phyloP scores from a whole-genome alignment of 2,888 invertebrate species.

The Drosophila quasianomalipes region DNA sequence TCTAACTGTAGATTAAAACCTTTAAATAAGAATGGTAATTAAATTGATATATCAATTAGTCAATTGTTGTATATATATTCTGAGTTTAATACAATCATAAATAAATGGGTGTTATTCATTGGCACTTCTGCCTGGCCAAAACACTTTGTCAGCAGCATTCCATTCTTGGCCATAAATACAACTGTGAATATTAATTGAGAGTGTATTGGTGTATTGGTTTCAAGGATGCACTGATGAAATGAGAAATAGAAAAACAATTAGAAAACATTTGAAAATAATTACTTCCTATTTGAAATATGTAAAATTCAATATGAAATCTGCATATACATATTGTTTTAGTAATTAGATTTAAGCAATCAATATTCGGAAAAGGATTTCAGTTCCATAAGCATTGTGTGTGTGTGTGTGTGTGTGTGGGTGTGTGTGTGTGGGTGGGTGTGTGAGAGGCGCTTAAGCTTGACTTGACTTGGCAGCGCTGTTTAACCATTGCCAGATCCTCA shows the following conservation, averaged over 20 bases:
- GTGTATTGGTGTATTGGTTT: background rate
- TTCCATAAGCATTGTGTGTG: background rate
- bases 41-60: background rate
- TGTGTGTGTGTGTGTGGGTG: background rate
- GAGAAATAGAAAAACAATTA: background rate
- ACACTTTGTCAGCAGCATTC: background rate
- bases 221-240: background rate
- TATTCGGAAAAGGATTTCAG: background rate
- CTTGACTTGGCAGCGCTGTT: conserved; percentile 27
- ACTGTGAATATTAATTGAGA: background rate
- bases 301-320: background rate
- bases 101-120: background rate
- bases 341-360: background rate
- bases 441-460: conserved; percentile 36
- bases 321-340: background rate
- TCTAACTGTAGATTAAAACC: background rate
- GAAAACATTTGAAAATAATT: background rate
- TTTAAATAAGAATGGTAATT: background rate
- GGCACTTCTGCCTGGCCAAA: background rate
- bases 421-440: background rate
- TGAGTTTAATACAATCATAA: background rate
- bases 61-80: background rate
- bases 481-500: background rate
- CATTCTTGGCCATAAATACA: background rate
- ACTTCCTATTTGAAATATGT: background rate